Conservation (phyloP, 2,888 invertebrate genomes). For the Dryobota labecula region DNA sequence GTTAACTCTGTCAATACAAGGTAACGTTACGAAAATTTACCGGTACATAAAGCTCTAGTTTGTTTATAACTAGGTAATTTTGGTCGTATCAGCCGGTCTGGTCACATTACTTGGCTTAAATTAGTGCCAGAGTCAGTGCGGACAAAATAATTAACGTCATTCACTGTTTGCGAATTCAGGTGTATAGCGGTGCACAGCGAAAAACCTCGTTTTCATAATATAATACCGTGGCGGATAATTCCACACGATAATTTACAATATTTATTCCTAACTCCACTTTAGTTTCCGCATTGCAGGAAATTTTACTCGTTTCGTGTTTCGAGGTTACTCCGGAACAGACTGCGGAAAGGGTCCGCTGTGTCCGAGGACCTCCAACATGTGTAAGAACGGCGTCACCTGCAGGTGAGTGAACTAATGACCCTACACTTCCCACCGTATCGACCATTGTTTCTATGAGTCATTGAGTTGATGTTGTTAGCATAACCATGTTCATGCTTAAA, state of each 20-base stretch:
- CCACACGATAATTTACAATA: constrained; percentile 26
- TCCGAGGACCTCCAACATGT: constrained; percentile 90
- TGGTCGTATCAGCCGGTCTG: background rate
- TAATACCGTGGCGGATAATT: constrained; percentile 47
- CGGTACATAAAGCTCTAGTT: too few relatives aligned
- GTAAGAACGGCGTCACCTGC: constrained; percentile 96
- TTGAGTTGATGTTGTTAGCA: background rate
- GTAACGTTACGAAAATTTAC: too few relatives aligned
- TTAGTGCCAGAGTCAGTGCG: constrained; percentile 92
- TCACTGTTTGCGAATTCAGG: constrained; percentile 66
- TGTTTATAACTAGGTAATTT: too few relatives aligned
- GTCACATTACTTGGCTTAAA: background rate
- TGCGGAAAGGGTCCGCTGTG: constrained; percentile 94
- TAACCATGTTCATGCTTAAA: background rate
- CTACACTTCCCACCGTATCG: background rate
- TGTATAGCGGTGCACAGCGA: background rate
- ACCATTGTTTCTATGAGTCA: background rate
- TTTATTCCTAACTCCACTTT: constrained; percentile 2
- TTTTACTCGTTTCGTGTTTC: constrained; percentile 94
- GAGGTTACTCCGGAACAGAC: constrained; percentile 92
- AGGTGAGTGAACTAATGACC: constrained; percentile 90
- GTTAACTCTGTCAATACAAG: too few relatives aligned
- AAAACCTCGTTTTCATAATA: constrained; percentile 8
- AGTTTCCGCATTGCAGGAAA: constrained; percentile 87
- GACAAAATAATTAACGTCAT: constrained; percentile 49